Evolutionary conservation across 2,797 vertebrate species (phyloP), one percentile per base, ranked within the genome.

Genomic region (Acropternis orthonyx): DNA sequence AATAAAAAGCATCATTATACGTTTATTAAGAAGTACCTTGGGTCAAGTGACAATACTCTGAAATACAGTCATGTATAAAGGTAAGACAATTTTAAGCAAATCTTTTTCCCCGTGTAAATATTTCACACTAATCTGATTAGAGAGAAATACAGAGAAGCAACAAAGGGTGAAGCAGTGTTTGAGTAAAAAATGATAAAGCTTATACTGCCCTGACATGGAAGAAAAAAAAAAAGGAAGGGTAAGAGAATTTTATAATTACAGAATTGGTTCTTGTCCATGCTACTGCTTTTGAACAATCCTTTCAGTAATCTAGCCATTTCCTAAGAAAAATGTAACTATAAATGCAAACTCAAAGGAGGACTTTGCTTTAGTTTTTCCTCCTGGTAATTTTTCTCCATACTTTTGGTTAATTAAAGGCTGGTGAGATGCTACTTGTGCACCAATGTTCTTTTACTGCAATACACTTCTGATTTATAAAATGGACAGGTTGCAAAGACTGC

Each of bases 201-300:
- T 83, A 55, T 19, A 85, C 8, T 17, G 90, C 34, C 59, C 51
- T 81, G 73, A 86, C 62, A 94, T 73, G n/a, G 63, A 93, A 81
- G 41, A 49, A 86, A 83, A 20, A 52, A 79, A 76, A 71, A 48
- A 81, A 82, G 54, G 55, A 95, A 95, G 17, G 48, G 89, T 19
- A 93, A 92, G 23, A 95, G 96, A 82, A 85, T 8, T 91, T 95
- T 43, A 96, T 75, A 84, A 61, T 81, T 93, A 95, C 73, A 96
- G 91, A 96, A 94, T 30, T 81, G 84, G 85, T 85, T 68, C 58
- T 95, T 95, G 71, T 95, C 79, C 65, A 69, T 37, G 84, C 37
- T 95, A 94, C 77, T 73, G 94, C 52, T 95, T 97, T 95, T 84
- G 82, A 91, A 94, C 96, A 95, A 81, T 49, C 51, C 41, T 93